These are phyloP conservation scores for Tetraneura akinire DNA, from an alignment of 1,140 invertebrate species.

Conservation along the genomic window DNA sequence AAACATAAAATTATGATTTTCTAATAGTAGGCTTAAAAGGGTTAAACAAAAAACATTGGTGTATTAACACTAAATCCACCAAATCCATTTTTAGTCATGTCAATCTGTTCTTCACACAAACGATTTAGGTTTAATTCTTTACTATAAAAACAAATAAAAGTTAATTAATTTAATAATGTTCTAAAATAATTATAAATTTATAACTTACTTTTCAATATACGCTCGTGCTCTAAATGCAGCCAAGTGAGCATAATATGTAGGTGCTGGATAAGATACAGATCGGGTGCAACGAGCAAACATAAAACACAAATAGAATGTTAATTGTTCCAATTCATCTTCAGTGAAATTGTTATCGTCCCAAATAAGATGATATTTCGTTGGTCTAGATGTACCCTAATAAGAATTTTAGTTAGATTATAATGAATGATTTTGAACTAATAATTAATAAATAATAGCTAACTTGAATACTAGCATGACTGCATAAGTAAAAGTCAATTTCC, in stretches of 20 bases:
- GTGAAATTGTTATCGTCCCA: conserved; percentile 76
- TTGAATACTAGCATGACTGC: conserved; percentile 70
- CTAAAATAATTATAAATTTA: no score
- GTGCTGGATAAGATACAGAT: conserved; percentile 88
- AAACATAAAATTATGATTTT: no score
- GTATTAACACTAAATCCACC: conserved; percentile 52
- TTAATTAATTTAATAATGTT: neutral
- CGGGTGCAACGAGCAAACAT: conserved; percentile 84
- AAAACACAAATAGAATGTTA: conserved; percentile 87
- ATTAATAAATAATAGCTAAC: conserved; percentile 58
- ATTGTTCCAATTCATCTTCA: conserved; percentile 76
- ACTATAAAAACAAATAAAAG: conserved; percentile 54
- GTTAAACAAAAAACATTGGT: conserved; percentile 61
- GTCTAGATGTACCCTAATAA: conserved; percentile 78
- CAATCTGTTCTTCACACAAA: conserved; percentile 55
- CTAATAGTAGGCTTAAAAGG: no score
- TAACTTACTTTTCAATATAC: conserved; percentile 61
- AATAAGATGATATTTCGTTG: conserved; percentile 84
- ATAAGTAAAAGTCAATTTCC: conserved; percentile 84
- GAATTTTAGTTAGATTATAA: neutral
- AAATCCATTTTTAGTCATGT: conserved; percentile 50
- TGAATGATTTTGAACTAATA: neutral
- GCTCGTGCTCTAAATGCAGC: conserved; percentile 77
- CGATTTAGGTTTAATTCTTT: conserved; percentile 52
- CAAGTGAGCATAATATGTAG: conserved; percentile 92